A percentile compares a stretch with the other conserved stretches of the same genome.
Evolutionary conservation across 2,888 invertebrate species (phyloP).

Genomic region (Acanthosoma haemorrhoidale): DNA sequence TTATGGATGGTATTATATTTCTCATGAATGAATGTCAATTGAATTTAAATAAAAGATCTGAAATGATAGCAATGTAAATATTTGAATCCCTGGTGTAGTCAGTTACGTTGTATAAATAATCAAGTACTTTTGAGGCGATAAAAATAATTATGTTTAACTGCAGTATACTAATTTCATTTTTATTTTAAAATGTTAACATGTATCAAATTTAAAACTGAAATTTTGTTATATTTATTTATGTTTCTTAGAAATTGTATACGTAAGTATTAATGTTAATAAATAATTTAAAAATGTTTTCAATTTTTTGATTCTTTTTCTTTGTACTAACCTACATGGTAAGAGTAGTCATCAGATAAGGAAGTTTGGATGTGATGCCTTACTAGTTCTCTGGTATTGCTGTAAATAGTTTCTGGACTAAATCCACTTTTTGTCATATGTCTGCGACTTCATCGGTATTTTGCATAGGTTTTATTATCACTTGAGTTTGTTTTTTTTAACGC

Average conservation of each 20-base stretch:
- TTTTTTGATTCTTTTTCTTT: too few relatives aligned
- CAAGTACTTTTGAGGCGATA: neutral
- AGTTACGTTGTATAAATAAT: neutral
- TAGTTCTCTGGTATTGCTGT: too few relatives aligned
- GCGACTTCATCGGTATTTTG: too few relatives aligned
- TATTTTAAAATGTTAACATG: neutral
- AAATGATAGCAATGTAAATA: neutral
- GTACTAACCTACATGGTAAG: too few relatives aligned
- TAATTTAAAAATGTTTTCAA: conserved; percentile 4
- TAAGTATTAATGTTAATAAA: conserved; percentile 14
- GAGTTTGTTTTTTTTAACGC: too few relatives aligned
- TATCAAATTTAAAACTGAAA: neutral
- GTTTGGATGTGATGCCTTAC: too few relatives aligned
- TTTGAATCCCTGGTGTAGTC: neutral
- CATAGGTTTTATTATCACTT: too few relatives aligned
- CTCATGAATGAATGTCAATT: neutral
- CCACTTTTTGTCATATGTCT: too few relatives aligned
- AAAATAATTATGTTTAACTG: neutral
- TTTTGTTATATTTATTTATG: conserved; percentile 14
- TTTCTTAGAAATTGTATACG: conserved; percentile 14
- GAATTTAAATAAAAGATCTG: conserved; percentile 1
- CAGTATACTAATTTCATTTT: conserved; percentile 6
- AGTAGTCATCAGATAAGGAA: too few relatives aligned
- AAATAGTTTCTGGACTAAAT: too few relatives aligned
- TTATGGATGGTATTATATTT: neutral